phyloP scores from a whole-genome alignment of 2,113 vertebrate genomes.

The Jaculus jaculus region DNA sequence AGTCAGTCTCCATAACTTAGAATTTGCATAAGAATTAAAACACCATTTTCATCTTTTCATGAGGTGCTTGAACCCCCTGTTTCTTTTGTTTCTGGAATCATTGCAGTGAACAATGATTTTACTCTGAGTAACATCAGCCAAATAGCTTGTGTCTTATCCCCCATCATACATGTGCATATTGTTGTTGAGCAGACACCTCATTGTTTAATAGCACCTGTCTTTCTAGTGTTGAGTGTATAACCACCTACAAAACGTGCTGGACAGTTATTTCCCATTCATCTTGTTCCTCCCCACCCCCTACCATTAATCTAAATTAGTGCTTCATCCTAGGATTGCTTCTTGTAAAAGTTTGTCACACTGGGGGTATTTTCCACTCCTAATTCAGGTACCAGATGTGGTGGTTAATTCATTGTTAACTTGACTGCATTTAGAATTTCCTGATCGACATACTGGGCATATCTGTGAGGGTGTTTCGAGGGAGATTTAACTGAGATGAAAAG shows the following conservation, averaged over 20 bases:
- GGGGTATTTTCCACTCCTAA: not conserved
- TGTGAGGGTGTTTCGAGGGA: no score
- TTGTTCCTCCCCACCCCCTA: not conserved
- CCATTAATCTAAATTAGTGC: not conserved
- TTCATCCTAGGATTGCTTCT: not conserved
- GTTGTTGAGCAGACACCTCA: not conserved
- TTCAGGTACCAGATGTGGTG: not conserved
- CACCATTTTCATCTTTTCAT: not conserved
- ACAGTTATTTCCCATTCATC: not conserved
- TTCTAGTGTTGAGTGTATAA: not conserved
- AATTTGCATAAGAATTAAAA: constrained; percentile 34
- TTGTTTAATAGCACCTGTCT: not conserved
- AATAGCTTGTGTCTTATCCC: not conserved
- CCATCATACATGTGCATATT: not conserved
- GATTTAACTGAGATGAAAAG: not conserved
- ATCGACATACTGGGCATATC: not conserved
- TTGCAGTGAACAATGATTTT: not conserved
- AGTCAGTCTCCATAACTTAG: not conserved
- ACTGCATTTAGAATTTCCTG: not conserved
- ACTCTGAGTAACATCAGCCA: not conserved
- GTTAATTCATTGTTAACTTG: not conserved
- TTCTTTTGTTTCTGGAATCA: constrained; percentile 30
- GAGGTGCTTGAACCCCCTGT: not conserved
- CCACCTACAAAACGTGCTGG: not conserved
- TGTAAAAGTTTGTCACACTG: not conserved